Percentiles rank a stretch among this genome's conserved stretches.
Conservation (phyloP, 1,140 invertebrate species). For the Antheraea pernyi region DNA sequence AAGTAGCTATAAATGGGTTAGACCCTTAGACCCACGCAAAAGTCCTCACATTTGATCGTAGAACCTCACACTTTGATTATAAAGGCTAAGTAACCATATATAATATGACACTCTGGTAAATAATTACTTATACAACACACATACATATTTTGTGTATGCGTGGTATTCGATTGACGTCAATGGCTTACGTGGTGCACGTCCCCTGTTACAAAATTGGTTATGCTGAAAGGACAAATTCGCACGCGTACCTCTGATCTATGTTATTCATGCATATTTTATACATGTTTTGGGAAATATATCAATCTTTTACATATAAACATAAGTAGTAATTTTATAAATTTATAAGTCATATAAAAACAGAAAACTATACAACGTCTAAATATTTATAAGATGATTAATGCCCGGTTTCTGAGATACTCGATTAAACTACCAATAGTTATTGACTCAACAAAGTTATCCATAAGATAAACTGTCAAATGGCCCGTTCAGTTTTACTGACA, state of each 20-base stretch:
- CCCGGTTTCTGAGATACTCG: no score
- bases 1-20: no score
- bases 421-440: no score
- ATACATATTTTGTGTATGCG: conserved; percentile 27
- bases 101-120: conserved; percentile 29
- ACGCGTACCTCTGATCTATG: conserved; percentile 21
- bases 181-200: conserved; percentile 22
- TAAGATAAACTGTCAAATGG: no score
- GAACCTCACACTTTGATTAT: no score
- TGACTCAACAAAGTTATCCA: no score
- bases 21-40: no score
- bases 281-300: background rate
- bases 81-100: background rate
- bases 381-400: no score
- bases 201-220: conserved; percentile 3
- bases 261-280: conserved; percentile 1
- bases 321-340: no score
- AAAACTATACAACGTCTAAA: no score
- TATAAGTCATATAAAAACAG: background rate
- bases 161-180: conserved; percentile 42
- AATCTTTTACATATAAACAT: background rate
- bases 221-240: conserved; percentile 23
- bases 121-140: conserved; percentile 28
- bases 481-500: no score
- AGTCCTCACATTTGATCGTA: no score